Percentiles rank a stretch among this genome's conserved stretches.
Evolutionary conservation across 2,888 invertebrate genomes (phyloP).

Genomic region (Conus canariensis): DNA sequence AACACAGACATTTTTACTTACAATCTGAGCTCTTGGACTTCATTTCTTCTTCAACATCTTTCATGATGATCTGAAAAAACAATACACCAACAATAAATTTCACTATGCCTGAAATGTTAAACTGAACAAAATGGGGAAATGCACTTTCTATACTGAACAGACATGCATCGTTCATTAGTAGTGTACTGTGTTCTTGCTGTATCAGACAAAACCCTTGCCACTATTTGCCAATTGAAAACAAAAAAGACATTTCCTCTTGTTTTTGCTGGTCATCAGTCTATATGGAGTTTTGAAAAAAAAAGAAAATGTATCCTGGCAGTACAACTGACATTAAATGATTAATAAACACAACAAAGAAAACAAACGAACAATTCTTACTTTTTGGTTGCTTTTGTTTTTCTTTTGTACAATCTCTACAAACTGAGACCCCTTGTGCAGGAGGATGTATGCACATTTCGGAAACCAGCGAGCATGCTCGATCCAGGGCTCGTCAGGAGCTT

Average conservation of each 20-base stretch:
- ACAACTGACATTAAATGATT: no score
- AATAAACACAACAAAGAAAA: no score
- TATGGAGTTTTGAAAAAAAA: no score
- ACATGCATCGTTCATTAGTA: no score
- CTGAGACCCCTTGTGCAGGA: slow-evolving; percentile 42
- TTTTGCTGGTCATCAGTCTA: no score
- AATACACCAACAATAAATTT: neutral
- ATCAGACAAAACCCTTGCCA: no score
- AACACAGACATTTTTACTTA: slow-evolving; percentile 4
- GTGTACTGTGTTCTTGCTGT: no score
- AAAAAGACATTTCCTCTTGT: no score
- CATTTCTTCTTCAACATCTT: slow-evolving; percentile 37
- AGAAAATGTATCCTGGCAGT: no score
- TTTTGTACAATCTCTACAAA: slow-evolving; percentile 50
- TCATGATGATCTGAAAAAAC: slow-evolving; percentile 23
- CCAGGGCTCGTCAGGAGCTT: slow-evolving; percentile 47
- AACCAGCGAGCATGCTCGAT: slow-evolving; percentile 54
- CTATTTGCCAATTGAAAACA: no score
- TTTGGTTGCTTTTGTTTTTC: slow-evolving; percentile 39
- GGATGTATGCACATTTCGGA: slow-evolving; percentile 49
- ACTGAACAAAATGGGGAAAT: neutral
- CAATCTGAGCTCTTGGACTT: neutral
- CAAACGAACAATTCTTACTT: slow-evolving; percentile 16
- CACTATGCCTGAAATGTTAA: neutral
- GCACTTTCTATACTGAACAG: no score